phyloP scores from a whole-genome alignment of 2,797 vertebrate species.

The Gymnodraco acuticeps region DNA sequence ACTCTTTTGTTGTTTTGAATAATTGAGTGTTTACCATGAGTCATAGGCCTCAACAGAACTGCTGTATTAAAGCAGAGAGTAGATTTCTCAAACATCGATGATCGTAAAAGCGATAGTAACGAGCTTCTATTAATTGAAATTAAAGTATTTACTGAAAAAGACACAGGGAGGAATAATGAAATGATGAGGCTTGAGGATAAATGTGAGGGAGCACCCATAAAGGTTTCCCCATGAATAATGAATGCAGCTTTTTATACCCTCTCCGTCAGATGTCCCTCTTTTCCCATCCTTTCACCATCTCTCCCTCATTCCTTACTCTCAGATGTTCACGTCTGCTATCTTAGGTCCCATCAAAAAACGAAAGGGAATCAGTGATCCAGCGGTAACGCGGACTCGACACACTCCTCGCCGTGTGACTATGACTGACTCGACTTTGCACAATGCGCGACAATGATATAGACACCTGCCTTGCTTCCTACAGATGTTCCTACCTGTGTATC shows the following conservation, averaged over 20 bases:
- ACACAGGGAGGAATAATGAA: conserved; percentile 21
- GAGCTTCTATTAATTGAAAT: conserved; percentile 29
- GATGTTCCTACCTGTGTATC: not conserved
- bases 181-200: conserved; percentile 30
- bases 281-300: not conserved
- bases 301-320: conserved; percentile 4
- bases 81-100: not conserved
- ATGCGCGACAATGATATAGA: not conserved
- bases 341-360: conserved; percentile 14
- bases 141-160: conserved; percentile 15
- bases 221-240: conserved; percentile 64
- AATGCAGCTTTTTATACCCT: conserved; percentile 56
- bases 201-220: conserved; percentile 24
- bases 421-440: not conserved
- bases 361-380: not conserved
- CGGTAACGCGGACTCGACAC: conserved; percentile 14
- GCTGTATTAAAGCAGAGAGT: not conserved
- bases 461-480: not conserved
- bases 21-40: not conserved
- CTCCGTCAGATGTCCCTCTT: conserved; percentile 2
- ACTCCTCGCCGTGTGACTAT: conserved; percentile 30
- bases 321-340: conserved; percentile 6
- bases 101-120: conserved; percentile 19
- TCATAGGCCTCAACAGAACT: not conserved
- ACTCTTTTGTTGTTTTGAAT: not conserved